Evolutionary conservation across 2,113 vertebrate species (phyloP).

Genomic region (Indicator indicator): DNA sequence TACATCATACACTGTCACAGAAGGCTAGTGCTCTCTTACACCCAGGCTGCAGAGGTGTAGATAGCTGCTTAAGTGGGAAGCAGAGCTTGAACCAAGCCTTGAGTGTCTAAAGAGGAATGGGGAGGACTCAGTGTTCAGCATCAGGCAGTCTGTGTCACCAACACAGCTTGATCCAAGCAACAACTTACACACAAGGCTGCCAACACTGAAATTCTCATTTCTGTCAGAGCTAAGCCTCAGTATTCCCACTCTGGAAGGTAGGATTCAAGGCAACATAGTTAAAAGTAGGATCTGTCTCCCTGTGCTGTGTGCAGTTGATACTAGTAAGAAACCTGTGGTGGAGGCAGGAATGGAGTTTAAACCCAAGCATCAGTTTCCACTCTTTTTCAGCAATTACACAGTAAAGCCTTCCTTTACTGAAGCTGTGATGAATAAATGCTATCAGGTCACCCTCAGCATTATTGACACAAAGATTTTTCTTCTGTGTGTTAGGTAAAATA

Average conservation of each 20-base stretch:
- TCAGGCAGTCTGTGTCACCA: neutral
- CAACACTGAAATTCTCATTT: neutral
- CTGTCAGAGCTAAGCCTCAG: neutral
- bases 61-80: neutral
- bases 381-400: neutral
- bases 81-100: neutral
- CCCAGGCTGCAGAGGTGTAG: rapidly evolving
- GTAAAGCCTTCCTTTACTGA: neutral
- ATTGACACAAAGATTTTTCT: neutral
- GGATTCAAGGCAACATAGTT: neutral
- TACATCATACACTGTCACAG: rapidly evolving
- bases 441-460: neutral
- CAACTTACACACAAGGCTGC: rapidly evolving
- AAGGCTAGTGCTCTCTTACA: neutral
- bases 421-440: neutral
- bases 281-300: neutral
- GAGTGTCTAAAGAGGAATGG: neutral
- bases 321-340: neutral
- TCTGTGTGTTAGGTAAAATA: neutral
- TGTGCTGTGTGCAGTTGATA: neutral
- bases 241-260: neutral
- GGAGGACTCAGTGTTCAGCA: neutral
- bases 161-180: neutral
- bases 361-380: neutral
- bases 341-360: neutral